Conservation (phyloP, 2,888 invertebrate genomes). For the Kryphioiulus occultus region DNA sequence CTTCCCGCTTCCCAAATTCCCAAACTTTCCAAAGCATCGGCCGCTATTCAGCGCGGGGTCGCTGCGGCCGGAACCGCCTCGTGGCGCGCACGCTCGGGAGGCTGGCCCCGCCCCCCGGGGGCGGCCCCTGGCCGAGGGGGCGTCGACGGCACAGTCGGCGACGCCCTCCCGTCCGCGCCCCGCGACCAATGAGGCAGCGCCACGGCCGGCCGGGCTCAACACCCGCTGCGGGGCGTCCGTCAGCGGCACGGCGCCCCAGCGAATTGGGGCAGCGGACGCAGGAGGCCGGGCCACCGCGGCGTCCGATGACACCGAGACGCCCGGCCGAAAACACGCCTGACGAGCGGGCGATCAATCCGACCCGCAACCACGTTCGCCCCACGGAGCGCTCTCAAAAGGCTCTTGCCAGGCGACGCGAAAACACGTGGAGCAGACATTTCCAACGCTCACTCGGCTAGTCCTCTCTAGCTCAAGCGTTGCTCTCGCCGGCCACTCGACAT, state of each 20-base stretch:
- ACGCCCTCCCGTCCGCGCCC: not conserved
- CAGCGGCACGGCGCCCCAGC: not conserved
- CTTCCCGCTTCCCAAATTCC: no score
- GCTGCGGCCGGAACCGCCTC: no score
- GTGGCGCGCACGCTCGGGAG: no score
- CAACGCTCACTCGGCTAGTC: no score
- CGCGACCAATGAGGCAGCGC: not conserved
- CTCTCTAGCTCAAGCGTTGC: no score
- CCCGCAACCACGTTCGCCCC: constrained; percentile 18
- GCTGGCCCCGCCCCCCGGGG: no score
- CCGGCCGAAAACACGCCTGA: constrained; percentile 43
- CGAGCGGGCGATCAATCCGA: not conserved
- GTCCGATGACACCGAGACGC: constrained; percentile 43
- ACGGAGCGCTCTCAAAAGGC: not conserved
- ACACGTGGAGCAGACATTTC: no score
- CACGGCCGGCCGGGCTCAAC: constrained; percentile 20
- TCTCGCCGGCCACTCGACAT: no score
- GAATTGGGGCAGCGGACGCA: constrained; percentile 37
- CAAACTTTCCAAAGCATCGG: no score
- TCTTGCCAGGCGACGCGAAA: no score
- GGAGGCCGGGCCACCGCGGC: constrained; percentile 50
- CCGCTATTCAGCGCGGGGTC: no score
- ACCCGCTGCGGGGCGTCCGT: not conserved
- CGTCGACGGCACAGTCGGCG: not conserved
- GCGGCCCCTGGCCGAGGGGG: not conserved